Conservation (phyloP, 2,888 invertebrate species). For the Ectemnius lituratus region DNA sequence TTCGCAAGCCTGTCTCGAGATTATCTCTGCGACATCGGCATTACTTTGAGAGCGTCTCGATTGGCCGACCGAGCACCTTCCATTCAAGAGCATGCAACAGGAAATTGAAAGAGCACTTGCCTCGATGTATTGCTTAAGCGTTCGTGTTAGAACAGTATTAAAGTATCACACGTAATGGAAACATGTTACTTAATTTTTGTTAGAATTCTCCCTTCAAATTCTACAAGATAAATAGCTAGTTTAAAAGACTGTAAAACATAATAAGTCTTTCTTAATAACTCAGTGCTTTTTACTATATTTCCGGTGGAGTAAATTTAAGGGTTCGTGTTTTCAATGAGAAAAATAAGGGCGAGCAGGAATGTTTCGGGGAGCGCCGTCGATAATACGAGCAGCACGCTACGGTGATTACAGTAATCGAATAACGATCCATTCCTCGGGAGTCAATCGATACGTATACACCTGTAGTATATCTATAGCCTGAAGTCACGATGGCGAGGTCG, state of each 20-base stretch:
- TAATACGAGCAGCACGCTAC: neutral
- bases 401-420: conserved; percentile 6
- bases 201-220: too few species aligned
- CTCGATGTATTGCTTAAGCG: too few species aligned
- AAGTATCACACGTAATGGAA: too few species aligned
- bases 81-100: neutral
- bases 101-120: too few species aligned
- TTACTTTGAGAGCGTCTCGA: neutral
- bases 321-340: neutral
- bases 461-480: neutral
- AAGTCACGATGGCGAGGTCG: neutral
- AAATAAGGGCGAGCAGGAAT: neutral
- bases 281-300: too few species aligned
- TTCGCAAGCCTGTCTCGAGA: conserved; percentile 1
- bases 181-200: too few species aligned
- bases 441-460: neutral
- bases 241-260: too few species aligned
- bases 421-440: neutral
- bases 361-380: neutral
- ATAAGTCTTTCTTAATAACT: too few species aligned
- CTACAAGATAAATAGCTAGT: too few species aligned
- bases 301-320: too few species aligned
- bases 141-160: too few species aligned
- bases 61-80: neutral
- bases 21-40: neutral